A percentile compares a stretch with the other conserved stretches of the same genome.
These are phyloP conservation scores for Prunella fulvescens DNA, from an alignment of 2,113 vertebrate species.

Conservation along the genomic window DNA sequence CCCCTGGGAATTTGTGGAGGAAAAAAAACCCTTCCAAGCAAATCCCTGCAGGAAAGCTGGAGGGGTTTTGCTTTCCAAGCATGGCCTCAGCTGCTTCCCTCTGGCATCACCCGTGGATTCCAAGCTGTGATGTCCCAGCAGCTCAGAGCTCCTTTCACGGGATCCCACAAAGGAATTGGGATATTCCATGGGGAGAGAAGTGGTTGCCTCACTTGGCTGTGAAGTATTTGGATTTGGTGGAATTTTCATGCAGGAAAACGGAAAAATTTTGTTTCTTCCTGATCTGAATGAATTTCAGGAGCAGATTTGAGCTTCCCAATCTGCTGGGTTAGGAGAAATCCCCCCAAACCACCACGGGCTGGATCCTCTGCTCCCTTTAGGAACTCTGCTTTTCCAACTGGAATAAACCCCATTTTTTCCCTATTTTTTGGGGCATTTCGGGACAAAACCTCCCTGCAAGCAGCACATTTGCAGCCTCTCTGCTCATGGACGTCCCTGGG, in stretches of 20 bases:
- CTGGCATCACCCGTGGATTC: neutral
- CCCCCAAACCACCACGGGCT: accelerated
- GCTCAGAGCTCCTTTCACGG: accelerated
- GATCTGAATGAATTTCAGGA: neutral
- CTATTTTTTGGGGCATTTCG: neutral
- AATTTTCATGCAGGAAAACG: neutral
- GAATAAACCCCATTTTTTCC: neutral
- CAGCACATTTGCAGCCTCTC: neutral
- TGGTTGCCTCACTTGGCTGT: neutral
- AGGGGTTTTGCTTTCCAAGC: neutral
- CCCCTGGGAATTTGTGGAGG: neutral
- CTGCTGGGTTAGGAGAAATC: neutral
- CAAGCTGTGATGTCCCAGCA: neutral
- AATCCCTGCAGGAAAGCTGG: neutral
- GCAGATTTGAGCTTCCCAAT: neutral
- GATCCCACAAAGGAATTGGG: neutral
- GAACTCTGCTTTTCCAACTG: neutral
- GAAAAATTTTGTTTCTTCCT: neutral
- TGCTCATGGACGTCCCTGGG: accelerated
- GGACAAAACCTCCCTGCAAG: neutral
- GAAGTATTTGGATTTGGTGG: neutral
- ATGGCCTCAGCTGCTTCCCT: neutral
- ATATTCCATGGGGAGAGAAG: neutral
- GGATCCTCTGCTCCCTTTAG: neutral
- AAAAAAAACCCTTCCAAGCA: accelerated